Base-by-base conservation (phyloP, 1,140 invertebrate species). In the Aleiodes sp. region DNA sequence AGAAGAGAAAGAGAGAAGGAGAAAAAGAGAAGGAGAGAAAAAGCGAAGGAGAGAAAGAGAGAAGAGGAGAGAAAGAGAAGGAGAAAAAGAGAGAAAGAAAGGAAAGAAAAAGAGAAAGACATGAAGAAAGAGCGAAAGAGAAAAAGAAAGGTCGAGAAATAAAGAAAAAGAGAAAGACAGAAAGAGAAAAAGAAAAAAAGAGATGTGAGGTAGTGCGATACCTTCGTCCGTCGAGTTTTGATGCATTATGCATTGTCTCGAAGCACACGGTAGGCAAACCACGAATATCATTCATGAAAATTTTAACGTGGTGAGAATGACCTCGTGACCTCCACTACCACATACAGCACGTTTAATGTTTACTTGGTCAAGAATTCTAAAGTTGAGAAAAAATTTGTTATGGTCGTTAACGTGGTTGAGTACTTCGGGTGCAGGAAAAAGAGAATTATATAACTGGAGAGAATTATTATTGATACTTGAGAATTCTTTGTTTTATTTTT, bases 171-270 rank as follows among this genome's bases (percentile, higher is more conserved):
- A 10, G 35, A 19, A 16, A 9, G 56, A 43, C n/a, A n/a, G n/a
- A n/a, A n/a, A 61, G 56, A 61, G 28, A 16, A 16, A 1, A 16
- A 62, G 24, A 59, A 31, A 52, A 52, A 60, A 12, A 70, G 62
- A 35, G 43, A 29, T 35, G 52, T 12, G 56, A 28, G 12, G 39
- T 16, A 16, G 56, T 7, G 26, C 28, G 7, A 35, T 52, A 52
- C 46, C 46, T 52, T 52, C 21, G 46, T 9, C 46, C 46, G 46
- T 52, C 21, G 46, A 52, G 46, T 52, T 52, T 52, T 52, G 12
- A 59, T 59, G 56, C 56, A 59, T 59, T 59, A 59, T 29, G 28
- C 56, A 59, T 59, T 59, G 56, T 59, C 56, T 59, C 33, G 60
- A 28, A n/a, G 16, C 33, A 62, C 33, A 19, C 31, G 28, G 28